Evolutionary conservation across 2,797 vertebrate genomes (phyloP).

Genomic region (Ateles fusciceps): DNA sequence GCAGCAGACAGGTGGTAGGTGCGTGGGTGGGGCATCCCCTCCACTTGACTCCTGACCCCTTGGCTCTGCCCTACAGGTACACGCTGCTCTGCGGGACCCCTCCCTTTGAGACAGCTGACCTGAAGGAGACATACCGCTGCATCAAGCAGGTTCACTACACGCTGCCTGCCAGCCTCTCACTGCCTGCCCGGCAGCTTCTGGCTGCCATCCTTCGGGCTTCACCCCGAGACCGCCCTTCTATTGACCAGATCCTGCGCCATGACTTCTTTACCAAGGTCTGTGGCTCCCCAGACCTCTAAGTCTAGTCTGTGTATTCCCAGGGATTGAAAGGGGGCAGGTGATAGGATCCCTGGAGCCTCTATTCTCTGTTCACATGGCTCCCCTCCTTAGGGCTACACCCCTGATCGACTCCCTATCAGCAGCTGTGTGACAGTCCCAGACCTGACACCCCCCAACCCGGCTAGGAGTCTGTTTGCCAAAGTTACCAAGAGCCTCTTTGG

Average conservation of each 20-base stretch:
- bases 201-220: constrained; percentile 91
- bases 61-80: constrained; percentile 86
- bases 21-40: background rate
- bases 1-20: background rate
- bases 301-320: background rate
- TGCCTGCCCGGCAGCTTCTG: constrained; percentile 94
- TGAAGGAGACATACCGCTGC: constrained; percentile 98
- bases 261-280: constrained; percentile 97
- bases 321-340: background rate
- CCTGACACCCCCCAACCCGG: constrained; percentile 93
- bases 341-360: background rate
- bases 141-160: constrained; percentile 97
- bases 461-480: constrained; percentile 96
- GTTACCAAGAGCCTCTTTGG: constrained; percentile 97
- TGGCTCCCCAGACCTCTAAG: background rate
- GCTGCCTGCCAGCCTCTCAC: constrained; percentile 91
- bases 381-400: constrained; percentile 91
- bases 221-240: constrained; percentile 91
- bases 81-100: constrained; percentile 96
- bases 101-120: constrained; percentile 97
- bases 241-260: constrained; percentile 96
- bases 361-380: constrained; percentile 39
- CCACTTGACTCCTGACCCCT: constrained; percentile 14
- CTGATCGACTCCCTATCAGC: constrained; percentile 94
- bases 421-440: constrained; percentile 96